phyloP scores from a whole-genome alignment of 92 coral and sea anemone species.

The Umimayanthus chanpuru region DNA sequence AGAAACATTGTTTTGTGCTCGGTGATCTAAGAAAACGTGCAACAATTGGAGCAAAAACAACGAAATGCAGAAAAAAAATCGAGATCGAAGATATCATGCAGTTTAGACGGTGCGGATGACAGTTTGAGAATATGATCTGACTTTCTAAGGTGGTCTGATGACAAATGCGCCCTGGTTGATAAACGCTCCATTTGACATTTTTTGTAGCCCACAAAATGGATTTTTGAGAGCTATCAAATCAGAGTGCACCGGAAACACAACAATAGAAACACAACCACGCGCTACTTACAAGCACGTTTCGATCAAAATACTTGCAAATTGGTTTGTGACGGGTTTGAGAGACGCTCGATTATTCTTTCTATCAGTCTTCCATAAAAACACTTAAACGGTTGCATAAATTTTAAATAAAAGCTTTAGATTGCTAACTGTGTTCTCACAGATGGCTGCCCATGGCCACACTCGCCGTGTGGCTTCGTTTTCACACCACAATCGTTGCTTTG shows the following conservation, averaged over 20 bases:
- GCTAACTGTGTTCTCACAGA: not conserved
- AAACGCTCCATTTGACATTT: constrained; percentile 36
- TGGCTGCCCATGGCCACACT: constrained; percentile 23
- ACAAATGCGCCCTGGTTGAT: constrained; percentile 44
- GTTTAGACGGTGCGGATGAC: constrained; percentile 5
- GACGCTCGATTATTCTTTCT: constrained; percentile 2
- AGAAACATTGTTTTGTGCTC: not conserved
- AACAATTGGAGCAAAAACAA: constrained; percentile 33
- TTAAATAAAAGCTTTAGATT: constrained; percentile 5
- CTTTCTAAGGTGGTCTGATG: constrained; percentile 13
- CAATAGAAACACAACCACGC: constrained; percentile 29
- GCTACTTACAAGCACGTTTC: constrained; percentile 36
- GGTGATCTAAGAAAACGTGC: not conserved
- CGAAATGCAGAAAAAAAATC: not conserved
- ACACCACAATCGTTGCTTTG: constrained; percentile 35
- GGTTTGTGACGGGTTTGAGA: constrained; percentile 29
- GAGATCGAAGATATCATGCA: not conserved
- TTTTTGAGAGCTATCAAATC: constrained; percentile 42
- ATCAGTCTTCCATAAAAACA: not conserved
- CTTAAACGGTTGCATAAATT: not conserved
- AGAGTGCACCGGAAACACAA: constrained; percentile 37
- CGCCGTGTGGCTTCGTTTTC: not conserved
- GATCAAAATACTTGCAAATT: constrained; percentile 3
- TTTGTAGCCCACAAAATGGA: constrained; percentile 24
- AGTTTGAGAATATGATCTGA: constrained; percentile 21